Evolutionary conservation across 2,113 vertebrate genomes (phyloP), one percentile per base, ranked within the genome.

Genomic region (Dinomys branickii): DNA sequence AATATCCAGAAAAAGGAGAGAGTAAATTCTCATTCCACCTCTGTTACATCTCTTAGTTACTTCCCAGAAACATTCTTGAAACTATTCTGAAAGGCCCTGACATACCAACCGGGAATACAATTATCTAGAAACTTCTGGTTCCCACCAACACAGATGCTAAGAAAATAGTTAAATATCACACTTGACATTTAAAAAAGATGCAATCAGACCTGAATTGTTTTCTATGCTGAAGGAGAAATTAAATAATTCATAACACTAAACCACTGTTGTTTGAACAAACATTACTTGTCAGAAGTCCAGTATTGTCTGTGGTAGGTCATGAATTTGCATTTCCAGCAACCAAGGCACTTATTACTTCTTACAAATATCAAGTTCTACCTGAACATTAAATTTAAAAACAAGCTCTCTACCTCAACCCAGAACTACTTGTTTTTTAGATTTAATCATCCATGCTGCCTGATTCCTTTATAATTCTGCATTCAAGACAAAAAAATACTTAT

Each of bases 171-270:
- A 91, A 59, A 86, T 94, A 85, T 69, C 96, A 95, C 81, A 1
- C 22, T 94, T 92, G 75, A 71, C n/a, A 96, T 97, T 96, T 96
- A 96, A 83, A 83, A 69, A 97, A 95, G 94, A 88, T 58, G 94
- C 14, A 58, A 94, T 75, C 50, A 63, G 90, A 97, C 92, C 77
- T 83, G 88, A 93, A 28, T 88, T 78, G 90, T 85, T 97, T 97
- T 96, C 44, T 88, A 94, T 82, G 9, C 88, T 77, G 88, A 95
- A 97, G 67, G 80, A 94, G 20, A 92, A 96, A 92, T 96, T 97
- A 97, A 98, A 98, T 98, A 97, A 98, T 97, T 96, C 78, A 97
- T 96, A 14, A 71, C 83, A 94, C 83, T 69, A 65, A 98, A 94
- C 80, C 87, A 90, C 80, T 82, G 44, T 13, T 95, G 98, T 97